Percentiles rank a stretch among this genome's conserved stretches.
These are phyloP conservation scores for Caenorhabditis virilis DNA, from an alignment of 2,888 invertebrate genomes.

Conservation along the genomic window DNA sequence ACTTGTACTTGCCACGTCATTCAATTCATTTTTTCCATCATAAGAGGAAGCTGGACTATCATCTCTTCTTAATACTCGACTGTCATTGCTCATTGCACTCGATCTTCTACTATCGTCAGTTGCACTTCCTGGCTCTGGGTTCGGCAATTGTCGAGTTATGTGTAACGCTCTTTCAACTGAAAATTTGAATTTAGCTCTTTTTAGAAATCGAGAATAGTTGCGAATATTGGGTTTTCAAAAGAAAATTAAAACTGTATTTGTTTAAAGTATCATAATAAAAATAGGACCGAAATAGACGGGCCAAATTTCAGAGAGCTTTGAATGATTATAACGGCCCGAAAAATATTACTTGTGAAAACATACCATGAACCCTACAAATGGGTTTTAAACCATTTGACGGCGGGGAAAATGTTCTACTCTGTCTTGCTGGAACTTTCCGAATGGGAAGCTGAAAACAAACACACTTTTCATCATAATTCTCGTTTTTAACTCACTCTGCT, in stretches of 20 bases:
- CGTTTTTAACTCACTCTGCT: neutral
- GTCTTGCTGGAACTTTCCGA: too few relatives aligned
- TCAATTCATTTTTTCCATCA: too few relatives aligned
- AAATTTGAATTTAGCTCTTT: neutral
- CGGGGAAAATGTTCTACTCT: too few relatives aligned
- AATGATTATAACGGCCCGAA: too few relatives aligned
- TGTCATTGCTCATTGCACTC: conserved; percentile 34
- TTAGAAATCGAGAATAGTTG: neutral
- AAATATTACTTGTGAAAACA: neutral
- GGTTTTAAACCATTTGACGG: too few relatives aligned
- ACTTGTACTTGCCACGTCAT: conserved; percentile 5
- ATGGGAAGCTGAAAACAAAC: too few relatives aligned
- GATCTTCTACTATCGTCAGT: conserved; percentile 30
- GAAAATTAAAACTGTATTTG: neutral
- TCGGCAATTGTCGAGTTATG: neutral
- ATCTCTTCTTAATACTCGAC: conserved; percentile 13
- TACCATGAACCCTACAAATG: conserved; percentile 1
- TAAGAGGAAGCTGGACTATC: conserved; percentile 27
- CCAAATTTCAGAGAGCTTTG: too few relatives aligned
- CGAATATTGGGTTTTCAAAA: neutral
- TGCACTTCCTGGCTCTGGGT: too few relatives aligned
- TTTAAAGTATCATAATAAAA: too few relatives aligned
- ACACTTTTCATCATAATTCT: too few relatives aligned
- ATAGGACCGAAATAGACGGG: too few relatives aligned
- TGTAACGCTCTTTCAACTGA: conserved; percentile 2